Evolutionary conservation across 2,797 vertebrate species (phyloP).

Genomic region (Acrossocheilus wenchowensis): DNA sequence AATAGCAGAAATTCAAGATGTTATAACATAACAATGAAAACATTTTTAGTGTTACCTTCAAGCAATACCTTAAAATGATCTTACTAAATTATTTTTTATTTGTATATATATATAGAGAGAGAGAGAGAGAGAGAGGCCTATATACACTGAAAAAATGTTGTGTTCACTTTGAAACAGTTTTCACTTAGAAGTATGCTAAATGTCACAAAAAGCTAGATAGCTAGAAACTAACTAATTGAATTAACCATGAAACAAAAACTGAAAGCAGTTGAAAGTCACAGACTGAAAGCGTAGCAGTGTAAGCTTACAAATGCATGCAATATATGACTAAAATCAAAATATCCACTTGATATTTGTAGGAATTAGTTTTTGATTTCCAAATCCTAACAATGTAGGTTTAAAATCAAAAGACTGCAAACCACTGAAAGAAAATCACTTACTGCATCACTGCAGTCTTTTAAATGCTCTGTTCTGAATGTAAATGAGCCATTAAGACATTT

Average conservation of each 20-base stretch:
- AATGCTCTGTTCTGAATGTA: conserved; percentile 9
- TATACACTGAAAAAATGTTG: too few species aligned
- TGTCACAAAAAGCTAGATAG: background rate
- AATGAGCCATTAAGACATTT: conserved; percentile 14
- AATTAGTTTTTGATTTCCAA: background rate
- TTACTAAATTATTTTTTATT: background rate
- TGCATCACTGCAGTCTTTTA: background rate
- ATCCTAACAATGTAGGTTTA: background rate
- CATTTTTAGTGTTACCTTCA: background rate
- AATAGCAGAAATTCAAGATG: background rate
- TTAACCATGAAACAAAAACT: background rate
- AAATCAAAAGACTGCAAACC: background rate
- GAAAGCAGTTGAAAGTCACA: background rate
- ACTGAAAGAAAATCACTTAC: background rate
- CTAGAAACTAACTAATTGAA: background rate
- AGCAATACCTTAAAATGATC: background rate
- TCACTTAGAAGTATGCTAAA: background rate
- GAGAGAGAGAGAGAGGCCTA: too few species aligned
- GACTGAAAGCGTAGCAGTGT: background rate
- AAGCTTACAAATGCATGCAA: background rate
- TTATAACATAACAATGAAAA: background rate
- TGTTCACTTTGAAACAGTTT: background rate
- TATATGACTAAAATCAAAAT: background rate
- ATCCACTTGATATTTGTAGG: background rate
- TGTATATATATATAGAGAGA: too few species aligned